Percentiles rank a stretch among this genome's conserved stretches.
phyloP scores from a whole-genome alignment of 37 sponge, comb jelly and placozoan species.

The Spongia lamella region DNA sequence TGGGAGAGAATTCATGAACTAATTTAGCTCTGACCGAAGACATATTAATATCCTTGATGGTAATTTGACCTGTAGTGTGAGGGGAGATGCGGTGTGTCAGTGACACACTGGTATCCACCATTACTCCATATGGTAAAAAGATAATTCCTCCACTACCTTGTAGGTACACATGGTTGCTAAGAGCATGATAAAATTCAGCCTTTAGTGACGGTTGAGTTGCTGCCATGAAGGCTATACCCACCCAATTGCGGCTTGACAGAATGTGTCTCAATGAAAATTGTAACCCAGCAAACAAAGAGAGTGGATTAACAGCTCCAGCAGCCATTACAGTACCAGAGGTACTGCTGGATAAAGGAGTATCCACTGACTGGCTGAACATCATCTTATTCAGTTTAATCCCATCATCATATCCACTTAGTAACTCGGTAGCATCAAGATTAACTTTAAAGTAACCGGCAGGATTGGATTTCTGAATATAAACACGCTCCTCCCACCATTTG shows the following conservation, averaged over 20 bases:
- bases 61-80: conserved; percentile 17
- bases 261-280: conserved; percentile 40
- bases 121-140: conserved; percentile 9
- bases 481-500: conserved; percentile 74
- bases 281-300: conserved; percentile 29
- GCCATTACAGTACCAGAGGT: conserved; percentile 9
- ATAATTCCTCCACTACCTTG: background rate
- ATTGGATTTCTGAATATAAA: conserved; percentile 65
- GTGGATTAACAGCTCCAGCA: conserved; percentile 31
- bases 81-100: conserved; percentile 38
- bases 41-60: conserved; percentile 34
- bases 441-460: conserved; percentile 57
- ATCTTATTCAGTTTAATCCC: conserved; percentile 29
- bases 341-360: conserved; percentile 48
- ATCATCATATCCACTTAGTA: background rate
- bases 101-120: conserved; percentile 12
- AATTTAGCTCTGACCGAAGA: conserved; percentile 10
- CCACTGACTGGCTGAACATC: conserved; percentile 46
- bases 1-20: conserved; percentile 26
- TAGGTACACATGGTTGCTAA: conserved; percentile 44
- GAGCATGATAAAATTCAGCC: conserved; percentile 41
- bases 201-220: conserved; percentile 22
- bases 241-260: conserved; percentile 55
- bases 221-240: conserved; percentile 25
- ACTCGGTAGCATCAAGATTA: conserved; percentile 48